Conservation (phyloP, 2,113 vertebrate genomes). For the Zingel zingel region DNA sequence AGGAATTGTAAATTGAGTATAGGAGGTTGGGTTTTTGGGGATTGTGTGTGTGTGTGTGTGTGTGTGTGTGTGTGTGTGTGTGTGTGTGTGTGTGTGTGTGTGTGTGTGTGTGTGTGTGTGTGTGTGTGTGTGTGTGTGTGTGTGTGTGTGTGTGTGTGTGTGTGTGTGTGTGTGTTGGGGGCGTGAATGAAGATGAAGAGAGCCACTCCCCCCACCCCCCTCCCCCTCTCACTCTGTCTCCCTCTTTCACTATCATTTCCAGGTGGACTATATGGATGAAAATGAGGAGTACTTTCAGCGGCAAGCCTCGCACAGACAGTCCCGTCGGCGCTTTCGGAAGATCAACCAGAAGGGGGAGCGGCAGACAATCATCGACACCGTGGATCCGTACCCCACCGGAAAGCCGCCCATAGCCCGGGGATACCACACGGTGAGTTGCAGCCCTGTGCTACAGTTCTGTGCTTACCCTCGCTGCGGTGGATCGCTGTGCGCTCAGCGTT, state of each 20-base stretch:
- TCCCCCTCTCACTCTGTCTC: constrained; percentile 5
- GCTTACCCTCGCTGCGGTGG: constrained; percentile 38
- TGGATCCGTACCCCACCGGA: constrained; percentile 94
- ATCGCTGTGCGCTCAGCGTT: constrained; percentile 9
- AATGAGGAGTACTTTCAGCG: constrained; percentile 99
- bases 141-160: constrained; percentile 3
- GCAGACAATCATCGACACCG: constrained; percentile 98
- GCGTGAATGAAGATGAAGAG: constrained; percentile 57
- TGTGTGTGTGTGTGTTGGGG: constrained; percentile 9
- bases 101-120: constrained; percentile 5
- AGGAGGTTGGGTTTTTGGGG: not conserved
- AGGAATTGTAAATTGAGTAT: constrained; percentile 24
- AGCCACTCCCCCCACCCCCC: constrained; percentile 54
- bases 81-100: constrained; percentile 6
- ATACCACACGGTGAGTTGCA: constrained; percentile 94
- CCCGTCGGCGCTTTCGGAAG: constrained; percentile 96
- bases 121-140: not conserved
- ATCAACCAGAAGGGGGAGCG: constrained; percentile 99
- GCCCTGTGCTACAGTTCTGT: not conserved
- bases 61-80: not conserved
- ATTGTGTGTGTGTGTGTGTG: constrained; percentile 2
- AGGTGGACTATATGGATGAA: constrained; percentile 99
- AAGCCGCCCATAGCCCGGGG: constrained; percentile 94
- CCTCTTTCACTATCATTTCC: constrained; percentile 57
- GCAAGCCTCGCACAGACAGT: constrained; percentile 97